Base-by-base conservation (phyloP, 2,888 invertebrate species). In the Troides oblongomaculatus region DNA sequence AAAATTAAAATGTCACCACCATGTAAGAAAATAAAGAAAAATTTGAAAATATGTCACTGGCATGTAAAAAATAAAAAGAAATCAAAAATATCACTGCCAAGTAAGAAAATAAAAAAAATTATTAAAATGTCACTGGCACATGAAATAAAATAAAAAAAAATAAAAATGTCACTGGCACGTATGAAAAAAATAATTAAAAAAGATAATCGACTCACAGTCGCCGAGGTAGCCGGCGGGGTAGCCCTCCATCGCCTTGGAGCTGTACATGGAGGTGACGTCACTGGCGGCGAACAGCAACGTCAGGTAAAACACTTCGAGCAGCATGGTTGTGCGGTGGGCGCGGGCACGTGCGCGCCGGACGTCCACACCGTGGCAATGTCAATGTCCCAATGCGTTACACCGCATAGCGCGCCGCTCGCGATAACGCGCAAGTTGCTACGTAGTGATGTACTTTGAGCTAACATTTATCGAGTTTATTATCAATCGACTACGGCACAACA, bases 141-240 rank as follows among this genome's bases (percentile, higher is more conserved):
- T 30, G 30, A n/a, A n/a, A n/a, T 4, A 30, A 30, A 30, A 3
- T 30, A 30, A 2, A 30, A 5, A 30, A 30, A 30, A 30, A 30
- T 4, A 21, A 7, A 36, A 36, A 36, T 36, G 36, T 36, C 36
- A 36, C 5, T 8, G 36, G 7, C 36, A 36, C 36, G 6, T 4
- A 6, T 6, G 21, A 57, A 57, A 58, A 58, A n/a, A 10, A 10
- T 7, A 61, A 18, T 17, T 60, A n/a, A 36, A 25, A 12, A 30
- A 25, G 1, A 61, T 61, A 46, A 46, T 17, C 0, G 12, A 88
- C 89, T 88, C 75, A 90, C 90, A 90, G 73, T 89, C 79, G 56
- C 83, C 71, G 17, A 89, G 74, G 75, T 81, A 87, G 70, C 89
- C 90, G 0, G 76, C 68, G 2, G 88, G 80, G 72, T 87, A 85